Evolutionary conservation across 35 echinoderm and acorn worm species (phyloP).

Genomic region (Apostichopus parvimensis): DNA sequence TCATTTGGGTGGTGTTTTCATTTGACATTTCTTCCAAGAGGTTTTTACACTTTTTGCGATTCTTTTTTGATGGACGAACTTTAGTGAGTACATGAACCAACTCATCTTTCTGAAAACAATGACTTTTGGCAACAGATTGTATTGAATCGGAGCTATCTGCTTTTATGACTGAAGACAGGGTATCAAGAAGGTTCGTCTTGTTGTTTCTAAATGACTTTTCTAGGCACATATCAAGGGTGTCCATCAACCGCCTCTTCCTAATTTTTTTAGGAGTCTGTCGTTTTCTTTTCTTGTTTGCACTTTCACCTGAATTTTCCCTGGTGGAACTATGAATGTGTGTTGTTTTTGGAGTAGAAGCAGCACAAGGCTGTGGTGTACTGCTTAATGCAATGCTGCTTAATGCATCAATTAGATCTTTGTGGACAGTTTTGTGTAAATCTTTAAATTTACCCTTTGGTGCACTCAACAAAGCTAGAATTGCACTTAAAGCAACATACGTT

Average conservation of each 20-base stretch:
- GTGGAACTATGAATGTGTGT: too few species aligned
- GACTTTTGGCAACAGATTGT: neutral
- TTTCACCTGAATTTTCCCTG: neutral
- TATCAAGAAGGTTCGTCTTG: conserved; percentile 1
- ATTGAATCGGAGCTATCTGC: neutral
- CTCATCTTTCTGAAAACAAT: conserved; percentile 1
- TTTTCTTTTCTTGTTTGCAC: neutral
- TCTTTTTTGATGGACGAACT: neutral
- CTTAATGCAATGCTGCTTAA: too few species aligned
- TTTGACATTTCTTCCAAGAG: conserved; percentile 21
- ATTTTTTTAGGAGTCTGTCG: neutral
- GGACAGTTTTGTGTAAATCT: too few species aligned
- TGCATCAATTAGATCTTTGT: too few species aligned
- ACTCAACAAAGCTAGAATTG: too few species aligned
- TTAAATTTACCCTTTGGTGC: too few species aligned
- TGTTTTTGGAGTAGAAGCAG: too few species aligned
- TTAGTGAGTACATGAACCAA: neutral
- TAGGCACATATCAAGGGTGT: neutral
- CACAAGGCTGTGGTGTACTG: too few species aligned
- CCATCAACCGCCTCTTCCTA: neutral
- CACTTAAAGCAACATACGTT: too few species aligned
- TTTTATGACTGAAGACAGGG: neutral
- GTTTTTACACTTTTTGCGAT: neutral
- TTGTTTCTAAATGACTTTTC: conserved; percentile 11
- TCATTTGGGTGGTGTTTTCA: conserved; percentile 18